Conservation (phyloP, 2,113 vertebrate species). For the Cyanoliseus patagonus region DNA sequence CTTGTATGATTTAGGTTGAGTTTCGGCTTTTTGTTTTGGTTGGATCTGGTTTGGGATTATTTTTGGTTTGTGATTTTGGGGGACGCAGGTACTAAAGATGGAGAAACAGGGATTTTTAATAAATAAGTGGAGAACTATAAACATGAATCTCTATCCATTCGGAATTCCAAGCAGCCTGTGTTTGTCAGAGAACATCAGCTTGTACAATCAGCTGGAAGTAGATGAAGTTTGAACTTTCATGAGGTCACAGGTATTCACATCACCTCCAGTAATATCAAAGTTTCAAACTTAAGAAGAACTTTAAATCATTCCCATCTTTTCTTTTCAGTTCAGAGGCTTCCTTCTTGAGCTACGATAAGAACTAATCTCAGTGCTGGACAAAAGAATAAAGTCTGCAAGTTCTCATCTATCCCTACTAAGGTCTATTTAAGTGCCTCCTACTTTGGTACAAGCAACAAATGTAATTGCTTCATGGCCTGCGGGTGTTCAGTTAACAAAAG, state of each 20-base stretch:
- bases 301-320: conserved; percentile 62
- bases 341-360: conserved; percentile 73
- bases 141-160: neutral
- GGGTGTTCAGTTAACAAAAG: conserved; percentile 80
- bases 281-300: conserved; percentile 59
- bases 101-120: neutral
- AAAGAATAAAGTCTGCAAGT: conserved; percentile 72
- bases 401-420: conserved; percentile 73
- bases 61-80: neutral
- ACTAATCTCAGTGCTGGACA: conserved; percentile 73
- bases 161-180: neutral
- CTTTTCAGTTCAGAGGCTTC: conserved; percentile 69
- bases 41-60: neutral
- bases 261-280: conserved; percentile 60
- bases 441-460: conserved; percentile 78
- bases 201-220: neutral
- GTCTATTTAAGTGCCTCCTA: conserved; percentile 74
- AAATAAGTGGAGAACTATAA: neutral
- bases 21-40: neutral
- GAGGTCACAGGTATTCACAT: conserved; percentile 62
- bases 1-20: neutral
- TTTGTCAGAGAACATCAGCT: conserved; percentile 9
- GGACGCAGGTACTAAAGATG: neutral
- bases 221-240: conserved; percentile 38
- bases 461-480: conserved; percentile 81